Percentiles rank a stretch among this genome's conserved stretches.
Evolutionary conservation across 2,797 vertebrate genomes (phyloP).

Genomic region (Chelmon rostratus): DNA sequence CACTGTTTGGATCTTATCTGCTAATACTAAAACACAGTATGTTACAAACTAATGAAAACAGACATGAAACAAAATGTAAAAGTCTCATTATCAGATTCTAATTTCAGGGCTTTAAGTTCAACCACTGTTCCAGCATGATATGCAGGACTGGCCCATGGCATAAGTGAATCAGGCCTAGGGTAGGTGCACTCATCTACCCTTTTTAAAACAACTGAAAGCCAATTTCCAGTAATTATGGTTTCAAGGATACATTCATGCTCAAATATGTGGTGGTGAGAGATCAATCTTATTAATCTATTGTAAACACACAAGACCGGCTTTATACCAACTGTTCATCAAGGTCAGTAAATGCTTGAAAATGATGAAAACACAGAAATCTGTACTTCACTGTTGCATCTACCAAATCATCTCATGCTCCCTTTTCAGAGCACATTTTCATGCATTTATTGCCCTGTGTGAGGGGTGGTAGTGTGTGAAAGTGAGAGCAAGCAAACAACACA

Average conservation of each 20-base stretch:
- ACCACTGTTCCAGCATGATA: background rate
- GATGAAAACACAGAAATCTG: background rate
- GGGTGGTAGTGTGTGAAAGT: background rate
- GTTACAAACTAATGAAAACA: background rate
- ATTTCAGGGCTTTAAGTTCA: background rate
- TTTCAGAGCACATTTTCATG: background rate
- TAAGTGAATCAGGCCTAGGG: background rate
- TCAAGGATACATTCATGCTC: background rate
- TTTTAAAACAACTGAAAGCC: background rate
- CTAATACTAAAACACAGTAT: background rate
- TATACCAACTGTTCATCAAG: background rate
- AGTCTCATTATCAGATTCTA: background rate
- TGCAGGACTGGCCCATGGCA: background rate
- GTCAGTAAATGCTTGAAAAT: background rate
- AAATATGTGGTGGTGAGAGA: background rate
- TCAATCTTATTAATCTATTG: background rate
- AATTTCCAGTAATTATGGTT: background rate
- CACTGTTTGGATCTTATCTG: constrained; percentile 21
- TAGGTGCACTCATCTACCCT: background rate
- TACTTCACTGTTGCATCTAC: background rate
- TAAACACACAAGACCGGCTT: background rate
- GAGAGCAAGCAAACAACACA: background rate
- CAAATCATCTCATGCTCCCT: background rate
- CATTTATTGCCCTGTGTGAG: background rate
- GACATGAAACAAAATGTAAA: constrained; percentile 8